phyloP scores from a whole-genome alignment of 2,888 invertebrate species.

The Pristionchus japonicus region DNA sequence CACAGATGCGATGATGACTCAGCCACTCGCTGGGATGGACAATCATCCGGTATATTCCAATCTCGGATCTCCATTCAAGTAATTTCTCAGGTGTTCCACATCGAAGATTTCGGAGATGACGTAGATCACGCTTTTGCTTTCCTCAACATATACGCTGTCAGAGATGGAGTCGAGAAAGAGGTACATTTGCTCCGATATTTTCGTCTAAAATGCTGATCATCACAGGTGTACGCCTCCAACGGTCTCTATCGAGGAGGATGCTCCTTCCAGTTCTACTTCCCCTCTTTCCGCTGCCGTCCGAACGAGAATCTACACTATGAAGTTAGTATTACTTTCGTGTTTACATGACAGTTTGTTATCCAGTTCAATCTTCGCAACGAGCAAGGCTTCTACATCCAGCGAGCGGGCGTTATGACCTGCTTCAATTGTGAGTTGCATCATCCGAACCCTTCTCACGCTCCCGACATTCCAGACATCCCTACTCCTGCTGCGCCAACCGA shows the following conservation, averaged over 20 bases:
- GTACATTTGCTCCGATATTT: too few relatives aligned
- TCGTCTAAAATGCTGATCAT: too few relatives aligned
- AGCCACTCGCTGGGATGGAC: background rate
- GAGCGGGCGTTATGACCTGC: constrained; percentile 67
- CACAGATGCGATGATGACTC: constrained; percentile 53
- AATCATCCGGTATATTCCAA: background rate
- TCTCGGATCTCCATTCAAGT: background rate
- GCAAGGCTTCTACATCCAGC: constrained; percentile 59
- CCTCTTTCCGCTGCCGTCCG: constrained; percentile 61
- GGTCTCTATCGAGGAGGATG: constrained; percentile 65
- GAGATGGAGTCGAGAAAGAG: constrained; percentile 56
- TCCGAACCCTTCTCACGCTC: background rate
- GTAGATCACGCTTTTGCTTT: constrained; percentile 49
- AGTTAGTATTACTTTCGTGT: background rate
- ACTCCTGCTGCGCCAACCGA: constrained; percentile 59
- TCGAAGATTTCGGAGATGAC: constrained; percentile 35
- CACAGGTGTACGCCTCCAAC: constrained; percentile 60
- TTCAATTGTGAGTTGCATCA: constrained; percentile 47
- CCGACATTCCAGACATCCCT: constrained; percentile 49
- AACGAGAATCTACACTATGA: constrained; percentile 67
- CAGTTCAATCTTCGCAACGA: constrained; percentile 63
- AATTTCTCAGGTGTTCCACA: constrained; percentile 53
- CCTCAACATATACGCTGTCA: constrained; percentile 58
- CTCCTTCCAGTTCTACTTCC: constrained; percentile 65
- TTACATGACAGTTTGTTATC: background rate